Evolutionary conservation across 2,797 vertebrate species (phyloP).

Genomic region (Typhlichthys subterraneus): DNA sequence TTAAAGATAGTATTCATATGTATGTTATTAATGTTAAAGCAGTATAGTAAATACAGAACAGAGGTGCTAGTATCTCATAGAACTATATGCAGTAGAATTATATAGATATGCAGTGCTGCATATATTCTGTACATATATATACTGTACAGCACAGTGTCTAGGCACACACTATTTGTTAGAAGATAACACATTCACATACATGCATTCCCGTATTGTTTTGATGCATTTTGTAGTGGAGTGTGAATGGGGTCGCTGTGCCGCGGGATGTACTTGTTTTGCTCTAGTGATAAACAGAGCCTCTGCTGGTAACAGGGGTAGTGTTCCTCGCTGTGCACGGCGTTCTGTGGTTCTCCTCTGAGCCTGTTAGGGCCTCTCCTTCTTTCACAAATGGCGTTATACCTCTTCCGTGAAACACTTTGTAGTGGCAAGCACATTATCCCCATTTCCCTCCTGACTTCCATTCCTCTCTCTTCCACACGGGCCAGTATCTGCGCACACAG

Average conservation of each 20-base stretch:
- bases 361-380: conserved; percentile 49
- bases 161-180: conserved; percentile 6
- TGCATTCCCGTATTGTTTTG: background rate
- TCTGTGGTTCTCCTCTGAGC: conserved; percentile 46
- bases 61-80: background rate
- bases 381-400: conserved; percentile 47
- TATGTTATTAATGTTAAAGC: no score
- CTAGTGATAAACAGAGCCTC: conserved; percentile 63
- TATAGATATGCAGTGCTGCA: background rate
- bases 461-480: conserved; percentile 12
- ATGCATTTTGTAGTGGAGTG: conserved; percentile 7
- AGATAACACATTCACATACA: conserved; percentile 11
- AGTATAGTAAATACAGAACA: background rate
- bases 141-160: background rate
- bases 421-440: conserved; percentile 48
- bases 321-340: conserved; percentile 38
- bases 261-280: conserved; percentile 53
- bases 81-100: background rate
- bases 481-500: conserved; percentile 29
- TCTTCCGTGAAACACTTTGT: conserved; percentile 52
- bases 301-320: conserved; percentile 56
- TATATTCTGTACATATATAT: no score
- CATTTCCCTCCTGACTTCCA: conserved; percentile 14
- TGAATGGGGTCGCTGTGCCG: conserved; percentile 50
- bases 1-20: background rate